Conservation (phyloP, 2,797 vertebrate genomes). For the Pseudochaenichthys georgianus region DNA sequence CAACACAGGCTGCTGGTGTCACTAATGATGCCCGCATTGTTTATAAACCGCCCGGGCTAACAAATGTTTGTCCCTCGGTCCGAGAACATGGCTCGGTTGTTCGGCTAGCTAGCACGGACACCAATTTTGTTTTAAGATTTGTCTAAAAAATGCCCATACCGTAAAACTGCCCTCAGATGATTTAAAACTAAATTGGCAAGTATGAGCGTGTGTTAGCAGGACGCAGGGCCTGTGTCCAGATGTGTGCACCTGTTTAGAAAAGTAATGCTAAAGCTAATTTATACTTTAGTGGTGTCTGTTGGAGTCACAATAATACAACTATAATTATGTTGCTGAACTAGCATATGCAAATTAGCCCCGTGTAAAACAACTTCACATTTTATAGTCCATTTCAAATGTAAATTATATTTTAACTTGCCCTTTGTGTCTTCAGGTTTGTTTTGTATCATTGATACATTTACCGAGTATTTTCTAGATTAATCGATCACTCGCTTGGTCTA, state of each 20-base stretch:
- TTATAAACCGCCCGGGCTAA: conserved; percentile 69
- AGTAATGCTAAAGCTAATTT: conserved; percentile 10
- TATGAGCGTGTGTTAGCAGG: conserved; percentile 8
- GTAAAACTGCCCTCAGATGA: background rate
- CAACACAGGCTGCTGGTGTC: conserved; percentile 1
- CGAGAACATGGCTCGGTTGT: background rate
- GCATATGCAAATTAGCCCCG: background rate
- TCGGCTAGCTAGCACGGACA: background rate
- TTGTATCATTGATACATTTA: no score
- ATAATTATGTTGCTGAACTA: background rate
- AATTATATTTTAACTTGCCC: background rate
- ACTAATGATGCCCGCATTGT: conserved; percentile 60
- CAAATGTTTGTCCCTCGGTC: background rate
- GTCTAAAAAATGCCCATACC: rapidly evolving
- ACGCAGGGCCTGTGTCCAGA: conserved; percentile 19
- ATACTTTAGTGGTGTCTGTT: background rate
- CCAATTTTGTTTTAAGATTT: rapidly evolving
- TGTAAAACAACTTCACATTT: background rate
- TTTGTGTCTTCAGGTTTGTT: background rate
- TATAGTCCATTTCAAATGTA: no score
- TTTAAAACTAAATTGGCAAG: conserved; percentile 16
- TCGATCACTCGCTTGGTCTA: no score
- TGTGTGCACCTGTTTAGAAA: conserved; percentile 47
- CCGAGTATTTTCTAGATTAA: no score
- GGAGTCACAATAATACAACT: background rate